Base-by-base conservation (phyloP, 2,113 vertebrate species). In the Chauna torquata region DNA sequence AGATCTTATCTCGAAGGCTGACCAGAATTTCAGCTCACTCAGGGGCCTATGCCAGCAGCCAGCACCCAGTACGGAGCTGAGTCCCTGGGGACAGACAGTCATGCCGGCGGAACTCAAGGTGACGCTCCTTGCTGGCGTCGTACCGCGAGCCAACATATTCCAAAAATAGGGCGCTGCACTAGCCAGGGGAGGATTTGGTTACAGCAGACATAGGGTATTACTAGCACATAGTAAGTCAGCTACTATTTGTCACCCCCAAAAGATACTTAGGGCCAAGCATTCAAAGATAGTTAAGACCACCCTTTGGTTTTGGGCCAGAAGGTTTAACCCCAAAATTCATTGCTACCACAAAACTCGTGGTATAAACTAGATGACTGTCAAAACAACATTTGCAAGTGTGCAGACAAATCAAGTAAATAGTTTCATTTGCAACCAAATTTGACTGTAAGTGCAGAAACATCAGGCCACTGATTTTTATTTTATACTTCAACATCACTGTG, bases 1-100 rank as follows among this genome's bases (percentile, higher is more conserved):
- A 80, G 74, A 82, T 87, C 70, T 90, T 94, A 94, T 87, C 87
- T 69, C 58, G 69, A 94, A 82, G 92, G 59, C 77, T 3, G 28
- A 75, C 79, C 61, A 89, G 90, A 52, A 45, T 65, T 80, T 28
- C 52, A 86, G n/a, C 32, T 62, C 59, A 40, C 58, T 72, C 11
- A 3, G 42, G 80, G 8, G 36, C 24, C 78, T 15, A 23, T 45
- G 76, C 95, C 91, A 92, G 78, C 74, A 85, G 91, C 54, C 3
- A 14, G 32, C 27, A 16, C 20, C 12, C 62, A 89, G 64, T 9
- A 0, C 1, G 12, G 55, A 52, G 86, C 58, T 1, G 8, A 80
- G 71, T 19, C 74, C 70, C 65, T 1, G 30, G 70, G 65, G 93
- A 91, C 19, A 16, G 68, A 74, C 84, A 94, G 72, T 18, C 77